Evolutionary conservation across 2,113 vertebrate species (phyloP), one percentile per base, ranked within the genome.

Genomic region (Alligator mississippiensis): DNA sequence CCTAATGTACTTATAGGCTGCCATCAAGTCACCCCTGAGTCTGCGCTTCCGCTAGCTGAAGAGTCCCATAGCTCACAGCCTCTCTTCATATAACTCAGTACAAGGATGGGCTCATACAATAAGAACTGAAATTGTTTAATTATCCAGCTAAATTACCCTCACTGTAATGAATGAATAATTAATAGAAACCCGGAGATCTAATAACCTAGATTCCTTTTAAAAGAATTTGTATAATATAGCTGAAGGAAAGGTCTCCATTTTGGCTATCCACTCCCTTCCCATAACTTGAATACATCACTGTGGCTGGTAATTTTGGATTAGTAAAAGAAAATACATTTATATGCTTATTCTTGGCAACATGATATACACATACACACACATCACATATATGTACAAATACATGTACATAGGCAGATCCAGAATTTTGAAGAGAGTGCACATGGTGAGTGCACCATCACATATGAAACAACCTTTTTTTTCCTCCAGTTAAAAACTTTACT

Each of bases 351-450:
- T 80, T 77, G 54, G 76, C 66, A 80, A 27, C 61, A 87, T 77
- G 24, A n/a, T n/a, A n/a, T n/a, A n/a, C n/a, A n/a, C n/a, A 0
- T 9, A 30, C 9, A 30, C 61, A 47, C 47, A 9, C 47, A 47
- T 47, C 47, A 47, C 47, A 47, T 47, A 47, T 47, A 47, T 47
- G 47, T 47, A 47, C 47, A 47, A 47, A 47, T 47, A 47, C 47
- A 47, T 47, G 7, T 9, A 9, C 47, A 47, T 47, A 47, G 47
- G 47, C 47, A 47, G 47, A 47, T 47, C 47, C 47, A 47, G 47
- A 47, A 47, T 47, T 9, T 47, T 47, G 8, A 47, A 47, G 47
- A 47, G 47, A 47, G 47, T 47, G 47, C 47, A 47, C 47, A 47
- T 9, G 47, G 8, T 47, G 47, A 47, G 47, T 47, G 47, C 47